Percentiles rank a stretch among this genome's conserved stretches.
phyloP scores from a whole-genome alignment of 2,797 vertebrate genomes.

The Pogonophryne albipinna region DNA sequence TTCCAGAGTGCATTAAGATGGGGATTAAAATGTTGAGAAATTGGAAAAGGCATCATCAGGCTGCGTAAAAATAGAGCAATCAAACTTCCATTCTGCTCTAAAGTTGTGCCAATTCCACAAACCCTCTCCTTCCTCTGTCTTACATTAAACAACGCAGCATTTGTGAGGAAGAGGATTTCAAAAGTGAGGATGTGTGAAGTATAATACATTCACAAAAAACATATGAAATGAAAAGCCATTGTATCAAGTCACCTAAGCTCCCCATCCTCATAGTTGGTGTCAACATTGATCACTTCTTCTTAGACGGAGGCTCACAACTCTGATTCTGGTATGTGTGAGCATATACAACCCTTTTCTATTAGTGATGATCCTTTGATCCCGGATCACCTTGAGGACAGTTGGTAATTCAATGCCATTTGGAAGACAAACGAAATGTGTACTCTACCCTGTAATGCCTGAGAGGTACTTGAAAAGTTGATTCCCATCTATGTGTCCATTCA shows the following conservation, averaged over 20 bases:
- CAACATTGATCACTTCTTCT: constrained; percentile 48
- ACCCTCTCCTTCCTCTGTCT: constrained; percentile 46
- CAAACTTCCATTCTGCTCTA: constrained; percentile 67
- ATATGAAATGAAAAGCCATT: constrained; percentile 39
- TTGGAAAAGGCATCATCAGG: constrained; percentile 61
- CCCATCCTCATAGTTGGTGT: constrained; percentile 11
- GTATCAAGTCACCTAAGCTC: constrained; percentile 49
- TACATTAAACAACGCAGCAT: constrained; percentile 37
- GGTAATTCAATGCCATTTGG: constrained; percentile 41
- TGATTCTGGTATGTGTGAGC: constrained; percentile 40
- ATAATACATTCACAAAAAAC: too few relatives aligned
- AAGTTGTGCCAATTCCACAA: constrained; percentile 52
- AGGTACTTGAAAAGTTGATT: neutral
- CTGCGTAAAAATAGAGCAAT: constrained; percentile 69
- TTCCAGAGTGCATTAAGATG: constrained; percentile 69
- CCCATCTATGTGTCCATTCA: neutral
- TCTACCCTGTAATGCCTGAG: constrained; percentile 26
- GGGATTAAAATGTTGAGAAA: constrained; percentile 76
- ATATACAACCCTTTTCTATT: constrained; percentile 28
- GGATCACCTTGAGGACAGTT: constrained; percentile 61
- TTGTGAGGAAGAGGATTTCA: constrained; percentile 23
- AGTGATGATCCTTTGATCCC: constrained; percentile 53
- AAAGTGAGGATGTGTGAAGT: constrained; percentile 12
- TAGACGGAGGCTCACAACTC: constrained; percentile 35
- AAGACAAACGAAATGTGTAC: constrained; percentile 33